Evolutionary conservation across 2,113 vertebrate species (phyloP), one percentile per base, ranked within the genome.

Genomic region (Phoenicopterus ruber): DNA sequence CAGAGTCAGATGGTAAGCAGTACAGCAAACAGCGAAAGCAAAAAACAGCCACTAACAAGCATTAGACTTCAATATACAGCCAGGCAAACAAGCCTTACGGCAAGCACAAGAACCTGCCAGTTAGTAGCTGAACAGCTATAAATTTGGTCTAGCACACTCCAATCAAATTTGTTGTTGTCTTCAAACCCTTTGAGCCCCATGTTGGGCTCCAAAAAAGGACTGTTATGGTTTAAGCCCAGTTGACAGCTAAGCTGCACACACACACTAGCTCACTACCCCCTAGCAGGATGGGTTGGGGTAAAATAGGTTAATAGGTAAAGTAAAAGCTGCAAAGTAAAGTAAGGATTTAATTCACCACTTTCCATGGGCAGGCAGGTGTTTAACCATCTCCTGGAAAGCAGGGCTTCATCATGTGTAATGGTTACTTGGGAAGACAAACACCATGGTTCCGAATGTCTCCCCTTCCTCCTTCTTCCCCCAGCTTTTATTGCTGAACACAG

Each of bases 381-480:
- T 5, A 61, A 14, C 6, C 7, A 18, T 34, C 7, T 31, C 15
- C 61, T 71, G 34, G 26, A 52, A 52, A 2, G 0, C 11, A 46
- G 6, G 11, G 3, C 4, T 55, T 14, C 5, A 15, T 40, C 7
- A 16, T 2, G 0, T 6, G 0, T 29, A 40, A 34, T 13, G 6
- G 13, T 40, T 65, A 57, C 32, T 24, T 46, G 17, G 26, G n/a
- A 78, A 54, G 15, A 44, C 1, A 63, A 73, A 62, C 0, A 1
- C 4, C 18, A 17, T 54, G 10, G 6, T 3, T 69, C 20, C 1
- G 8, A 28, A 22, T 31, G 7, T 31, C 20, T 21, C 13, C 31
- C 21, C 11, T 29, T 34, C 9, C 22, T 73, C 34, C 21, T 66
- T 77, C 31, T 49, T 22, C 9, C 4, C 6, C 2, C 9, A 59